Evolutionary conservation across 2,113 vertebrate species (phyloP).

Genomic region (Gymnobelideus leadbeateri): DNA sequence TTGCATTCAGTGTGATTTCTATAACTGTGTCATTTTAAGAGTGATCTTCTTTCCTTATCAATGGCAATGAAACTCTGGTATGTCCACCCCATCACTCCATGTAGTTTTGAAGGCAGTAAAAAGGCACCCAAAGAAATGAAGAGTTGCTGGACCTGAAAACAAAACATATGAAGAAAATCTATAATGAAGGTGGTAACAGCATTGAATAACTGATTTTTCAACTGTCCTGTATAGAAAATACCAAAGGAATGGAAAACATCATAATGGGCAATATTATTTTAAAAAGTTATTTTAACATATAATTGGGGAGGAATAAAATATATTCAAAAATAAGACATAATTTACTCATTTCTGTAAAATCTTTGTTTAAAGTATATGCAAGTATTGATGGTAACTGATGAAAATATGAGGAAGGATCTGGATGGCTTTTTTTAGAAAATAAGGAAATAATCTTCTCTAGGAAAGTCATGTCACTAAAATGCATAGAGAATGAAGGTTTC

Average conservation of each 20-base stretch:
- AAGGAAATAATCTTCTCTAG: background rate
- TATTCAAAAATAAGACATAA: background rate
- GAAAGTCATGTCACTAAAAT: background rate
- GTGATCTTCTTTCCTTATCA: background rate
- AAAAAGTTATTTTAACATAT: no score
- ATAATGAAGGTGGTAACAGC: background rate
- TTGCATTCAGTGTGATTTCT: background rate
- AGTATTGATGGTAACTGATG: background rate
- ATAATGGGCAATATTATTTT: background rate
- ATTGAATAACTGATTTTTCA: background rate
- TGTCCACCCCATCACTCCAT: background rate
- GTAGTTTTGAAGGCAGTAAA: background rate
- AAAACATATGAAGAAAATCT: background rate
- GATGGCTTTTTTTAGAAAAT: background rate
- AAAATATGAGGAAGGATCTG: background rate
- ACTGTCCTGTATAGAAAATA: background rate
- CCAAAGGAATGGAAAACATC: background rate
- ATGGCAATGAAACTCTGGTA: background rate
- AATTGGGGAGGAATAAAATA: no score
- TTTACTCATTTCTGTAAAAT: background rate
- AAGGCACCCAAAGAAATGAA: background rate
- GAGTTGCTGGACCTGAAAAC: background rate
- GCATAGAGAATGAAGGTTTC: background rate
- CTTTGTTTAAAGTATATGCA: background rate
- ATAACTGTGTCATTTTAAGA: background rate